Percentiles rank a stretch among this genome's conserved stretches.
Evolutionary conservation across 2,888 invertebrate species (phyloP).

Genomic region (Apeira syringaria): DNA sequence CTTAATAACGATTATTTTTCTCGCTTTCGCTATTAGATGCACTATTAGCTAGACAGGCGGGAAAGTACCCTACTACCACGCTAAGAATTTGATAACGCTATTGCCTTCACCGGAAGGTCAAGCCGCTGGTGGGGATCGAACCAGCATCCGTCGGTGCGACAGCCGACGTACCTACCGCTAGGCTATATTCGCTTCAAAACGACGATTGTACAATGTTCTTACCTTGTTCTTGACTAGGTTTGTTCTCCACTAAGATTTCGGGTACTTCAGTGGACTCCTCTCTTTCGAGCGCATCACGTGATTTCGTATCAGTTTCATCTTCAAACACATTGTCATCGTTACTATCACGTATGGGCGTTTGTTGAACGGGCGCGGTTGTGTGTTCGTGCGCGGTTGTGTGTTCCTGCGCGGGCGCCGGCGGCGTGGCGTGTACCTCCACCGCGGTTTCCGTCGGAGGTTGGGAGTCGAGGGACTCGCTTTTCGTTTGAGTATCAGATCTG

Average conservation of each 20-base stretch:
- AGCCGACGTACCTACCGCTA: too few species aligned
- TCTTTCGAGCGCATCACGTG: conserved; percentile 26
- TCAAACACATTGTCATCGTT: conserved; percentile 17
- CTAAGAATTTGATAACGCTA: too few species aligned
- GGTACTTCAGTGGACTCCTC: conserved; percentile 21
- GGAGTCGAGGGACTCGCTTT: conserved; percentile 15
- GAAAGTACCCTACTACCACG: too few species aligned
- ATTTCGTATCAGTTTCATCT: conserved; percentile 24
- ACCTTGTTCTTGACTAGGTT: conserved; percentile 47
- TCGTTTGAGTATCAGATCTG: conserved; percentile 17
- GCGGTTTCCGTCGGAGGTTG: conserved; percentile 8
- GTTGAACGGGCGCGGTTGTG: background rate
- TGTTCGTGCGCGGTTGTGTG: background rate
- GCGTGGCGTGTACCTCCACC: conserved; percentile 1
- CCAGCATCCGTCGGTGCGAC: too few species aligned
- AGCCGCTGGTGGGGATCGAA: too few species aligned
- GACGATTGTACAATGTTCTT: too few species aligned
- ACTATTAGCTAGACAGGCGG: too few species aligned
- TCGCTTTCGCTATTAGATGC: too few species aligned
- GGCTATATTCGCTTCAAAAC: too few species aligned
- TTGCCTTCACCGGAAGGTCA: too few species aligned
- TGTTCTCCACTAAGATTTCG: conserved; percentile 33
- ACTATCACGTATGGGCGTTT: background rate
- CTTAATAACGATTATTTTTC: too few species aligned
- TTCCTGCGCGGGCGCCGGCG: background rate